Percentiles rank a stretch among this genome's conserved stretches.
phyloP scores from a whole-genome alignment of 2,113 vertebrate species.

The Campylorhamphus procurvoides region DNA sequence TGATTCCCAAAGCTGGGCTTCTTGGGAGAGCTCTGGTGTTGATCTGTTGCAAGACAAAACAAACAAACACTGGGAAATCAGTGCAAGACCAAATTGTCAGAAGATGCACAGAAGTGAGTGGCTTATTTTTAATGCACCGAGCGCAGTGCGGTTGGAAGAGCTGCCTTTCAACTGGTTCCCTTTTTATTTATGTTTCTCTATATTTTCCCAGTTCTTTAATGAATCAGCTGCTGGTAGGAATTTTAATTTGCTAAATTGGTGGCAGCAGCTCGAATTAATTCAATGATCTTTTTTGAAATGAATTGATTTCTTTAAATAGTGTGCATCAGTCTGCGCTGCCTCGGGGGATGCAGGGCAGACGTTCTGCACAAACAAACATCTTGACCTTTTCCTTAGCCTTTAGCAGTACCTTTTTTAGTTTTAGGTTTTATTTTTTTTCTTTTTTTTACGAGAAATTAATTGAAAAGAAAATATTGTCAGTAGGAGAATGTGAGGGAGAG shows the following conservation, averaged over 20 bases:
- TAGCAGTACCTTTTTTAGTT: conserved; percentile 42
- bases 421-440: not conserved
- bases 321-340: conserved; percentile 50
- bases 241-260: conserved; percentile 66
- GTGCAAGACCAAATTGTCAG: not conserved
- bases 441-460: conserved; percentile 20
- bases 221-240: conserved; percentile 58
- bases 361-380: conserved; percentile 68
- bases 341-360: conserved; percentile 38
- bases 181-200: conserved; percentile 56
- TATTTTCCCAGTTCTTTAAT: conserved; percentile 60
- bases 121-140: not conserved
- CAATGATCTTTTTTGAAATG: conserved; percentile 67
- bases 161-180: conserved; percentile 11
- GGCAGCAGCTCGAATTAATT: conserved; percentile 68
- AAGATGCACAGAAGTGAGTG: not conserved
- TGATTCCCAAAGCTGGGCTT: not conserved
- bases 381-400: conserved; percentile 72
- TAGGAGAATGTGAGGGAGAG: not conserved
- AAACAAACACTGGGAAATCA: not conserved
- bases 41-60: not conserved
- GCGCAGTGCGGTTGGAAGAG: not conserved
- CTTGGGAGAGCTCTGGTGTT: not conserved
- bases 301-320: conserved; percentile 72
- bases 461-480: not conserved